Conservation (phyloP, 2,888 invertebrate species). For the Neuroscelio doddi region DNA sequence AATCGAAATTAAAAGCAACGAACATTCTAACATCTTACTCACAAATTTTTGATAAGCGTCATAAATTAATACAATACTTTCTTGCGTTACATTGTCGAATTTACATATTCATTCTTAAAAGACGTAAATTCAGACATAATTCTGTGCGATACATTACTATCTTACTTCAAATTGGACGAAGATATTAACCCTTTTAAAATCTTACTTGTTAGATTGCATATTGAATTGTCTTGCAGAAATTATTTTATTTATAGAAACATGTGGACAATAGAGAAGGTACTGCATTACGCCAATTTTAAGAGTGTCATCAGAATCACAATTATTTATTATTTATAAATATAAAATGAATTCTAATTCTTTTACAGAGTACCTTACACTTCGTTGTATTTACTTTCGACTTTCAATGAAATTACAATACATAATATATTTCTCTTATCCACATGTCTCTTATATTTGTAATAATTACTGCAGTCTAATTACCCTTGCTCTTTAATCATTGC, state of each 20-base stretch:
- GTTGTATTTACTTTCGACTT: neutral
- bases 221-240: conserved; percentile 23
- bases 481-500: too few species aligned
- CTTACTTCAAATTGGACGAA: conserved; percentile 37
- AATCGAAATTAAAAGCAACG: too few species aligned
- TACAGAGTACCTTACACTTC: neutral
- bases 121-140: conserved; percentile 20
- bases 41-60: too few species aligned
- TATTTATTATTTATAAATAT: neutral
- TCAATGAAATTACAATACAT: neutral
- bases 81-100: too few species aligned
- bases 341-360: too few species aligned
- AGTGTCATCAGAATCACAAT: neutral
- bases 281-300: neutral
- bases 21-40: too few species aligned
- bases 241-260: conserved; percentile 20
- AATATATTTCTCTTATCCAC: neutral
- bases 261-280: conserved; percentile 11
- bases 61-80: too few species aligned
- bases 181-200: conserved; percentile 33
- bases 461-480: neutral
- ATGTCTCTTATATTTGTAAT: neutral
- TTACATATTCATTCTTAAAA: conserved; percentile 18
- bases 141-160: conserved; percentile 7
- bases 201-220: too few species aligned